A percentile compares a stretch with the other conserved stretches of the same genome.
These are phyloP conservation scores for Urophycis tenuis DNA, from an alignment of 2,797 vertebrate species.

Conservation along the genomic window DNA sequence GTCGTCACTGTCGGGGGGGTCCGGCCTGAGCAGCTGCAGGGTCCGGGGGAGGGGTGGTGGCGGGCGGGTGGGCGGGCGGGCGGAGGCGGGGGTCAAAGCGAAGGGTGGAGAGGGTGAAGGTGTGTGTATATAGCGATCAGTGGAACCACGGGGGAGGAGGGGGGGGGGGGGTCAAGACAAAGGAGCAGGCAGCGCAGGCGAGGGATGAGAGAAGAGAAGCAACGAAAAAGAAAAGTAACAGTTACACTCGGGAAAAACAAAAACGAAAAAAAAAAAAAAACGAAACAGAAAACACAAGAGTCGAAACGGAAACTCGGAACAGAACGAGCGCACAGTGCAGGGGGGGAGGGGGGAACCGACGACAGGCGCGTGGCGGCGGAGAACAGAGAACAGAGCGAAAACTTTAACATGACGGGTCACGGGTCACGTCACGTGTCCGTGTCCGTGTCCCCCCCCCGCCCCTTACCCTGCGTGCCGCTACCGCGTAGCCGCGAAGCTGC, in stretches of 20 bases:
- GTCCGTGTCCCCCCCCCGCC: no score
- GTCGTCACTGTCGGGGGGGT: constrained; percentile 85
- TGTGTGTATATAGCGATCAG: not conserved
- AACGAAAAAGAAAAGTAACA: constrained; percentile 47
- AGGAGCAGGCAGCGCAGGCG: constrained; percentile 37
- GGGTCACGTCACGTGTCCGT: not conserved
- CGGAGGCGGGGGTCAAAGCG: constrained; percentile 33
- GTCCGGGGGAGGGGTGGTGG: constrained; percentile 37
- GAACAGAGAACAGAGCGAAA: no score
- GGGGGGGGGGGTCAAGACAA: constrained; percentile 17
- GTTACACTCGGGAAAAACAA: constrained; percentile 21
- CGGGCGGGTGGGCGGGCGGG: constrained; percentile 18
- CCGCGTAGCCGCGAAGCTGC: constrained; percentile 55
- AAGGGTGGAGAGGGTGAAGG: constrained; percentile 26
- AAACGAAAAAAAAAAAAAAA: constrained; percentile 28
- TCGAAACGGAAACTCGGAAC: not conserved
- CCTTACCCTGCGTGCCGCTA: constrained; percentile 64
- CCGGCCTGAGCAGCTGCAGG: constrained; percentile 60
- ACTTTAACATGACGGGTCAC: no score
- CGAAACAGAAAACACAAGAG: not conserved
- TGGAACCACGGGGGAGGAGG: not conserved
- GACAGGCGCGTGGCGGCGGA: no score
- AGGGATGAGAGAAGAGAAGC: constrained; percentile 45
- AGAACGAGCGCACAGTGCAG: no score
- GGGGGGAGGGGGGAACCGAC: no score